Evolutionary conservation across 1,140 invertebrate species (phyloP), one percentile per base, ranked within the genome.

Genomic region (Trachymyrmex cornetzi): DNA sequence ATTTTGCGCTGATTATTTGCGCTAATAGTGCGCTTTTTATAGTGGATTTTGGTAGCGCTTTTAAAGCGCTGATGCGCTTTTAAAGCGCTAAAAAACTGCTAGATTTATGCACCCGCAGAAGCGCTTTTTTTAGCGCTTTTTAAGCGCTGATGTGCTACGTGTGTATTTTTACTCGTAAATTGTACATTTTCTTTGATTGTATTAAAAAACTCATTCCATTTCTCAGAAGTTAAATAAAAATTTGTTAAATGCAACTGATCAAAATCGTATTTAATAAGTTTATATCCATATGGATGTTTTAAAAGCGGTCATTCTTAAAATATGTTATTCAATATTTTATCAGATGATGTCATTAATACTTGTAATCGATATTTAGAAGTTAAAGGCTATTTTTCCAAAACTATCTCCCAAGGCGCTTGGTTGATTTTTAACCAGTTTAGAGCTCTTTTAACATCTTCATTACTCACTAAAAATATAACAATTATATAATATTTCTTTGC

Each of bases 231-330:
- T 38, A 59, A 75, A 59, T 0, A 16, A 3, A 75, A 24, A 75
- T 59, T 24, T 57, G 30, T 22, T 57, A 75, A 57, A 3, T 75
- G 11, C 30, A 75, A 59, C 34, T 75, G 19, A 22, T 75, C n/a
- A 38, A 57, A 75, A 59, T 75, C 14, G 16, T 16, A 2, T 75
- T 59, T 16, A 0, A 61, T 24, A 24, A 77, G n/a, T 24, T 61
- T 38, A 59, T 77, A 59, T 38, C 22, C 55, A 59, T 57, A 22
- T n/a, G 72, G 50, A 57, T 75, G 53, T 57, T 75, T 75, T 0
- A 75, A 75, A 57, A 75, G n/a, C 4, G 6, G 34, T 34, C 55
- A 77, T 77, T 77, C 34, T 1, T 77, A 14, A 24, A 77, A 77
- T 61, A 77, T 77, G 19, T 34, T 34, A 59, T 3, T 77, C 2